Base-by-base conservation (phyloP, 2,888 invertebrate genomes). In the Shargacucullia verbasci region DNA sequence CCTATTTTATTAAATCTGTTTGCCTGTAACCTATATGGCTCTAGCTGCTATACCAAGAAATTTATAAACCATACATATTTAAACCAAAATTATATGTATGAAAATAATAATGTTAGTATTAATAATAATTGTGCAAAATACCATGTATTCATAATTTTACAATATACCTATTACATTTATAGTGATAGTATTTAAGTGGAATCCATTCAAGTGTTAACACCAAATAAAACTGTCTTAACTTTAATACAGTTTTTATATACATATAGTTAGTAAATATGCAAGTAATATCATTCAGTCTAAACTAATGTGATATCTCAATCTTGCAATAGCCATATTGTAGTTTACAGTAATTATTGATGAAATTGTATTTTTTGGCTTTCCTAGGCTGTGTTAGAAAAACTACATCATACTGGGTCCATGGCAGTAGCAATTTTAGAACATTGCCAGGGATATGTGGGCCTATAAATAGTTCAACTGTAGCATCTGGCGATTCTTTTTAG, bases 191-290 rank as follows among this genome's bases (percentile, higher is more conserved):
- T 35, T 50, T 59, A 53, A 37, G 33, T 20, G 20, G 63, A 65
- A 50, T 67, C 33, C 52, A 69, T 53, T 57, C 40, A 54, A 59
- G 37, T 41, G 47, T 48, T 45, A 73, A 76, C 75, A 75, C 77
- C 74, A 75, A 70, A 49, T 55, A 40, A 43, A 47, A 40, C 33
- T 12, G 44, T 62, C 52, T 59, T 73, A 48, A 53, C 57, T 70
- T 73, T 46, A 60, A 70, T 44, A 65, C 39, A 39, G 29, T n/a
- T 34, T 59, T 61, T 58, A 57, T 68, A 44, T 73, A 48, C 38
- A 14, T 62, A 63, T 64, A 62, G 55, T 41, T 34, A 40, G 14
- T 35, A 31, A 43, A 53, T 39, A 60, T 39, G 52, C 35, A 38
- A 56, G 37, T 59, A 70, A 59, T 53, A 25, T 43, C 43, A 50